Conservation (phyloP, 1,140 invertebrate species). For the Ceratosolen fusciceps region DNA sequence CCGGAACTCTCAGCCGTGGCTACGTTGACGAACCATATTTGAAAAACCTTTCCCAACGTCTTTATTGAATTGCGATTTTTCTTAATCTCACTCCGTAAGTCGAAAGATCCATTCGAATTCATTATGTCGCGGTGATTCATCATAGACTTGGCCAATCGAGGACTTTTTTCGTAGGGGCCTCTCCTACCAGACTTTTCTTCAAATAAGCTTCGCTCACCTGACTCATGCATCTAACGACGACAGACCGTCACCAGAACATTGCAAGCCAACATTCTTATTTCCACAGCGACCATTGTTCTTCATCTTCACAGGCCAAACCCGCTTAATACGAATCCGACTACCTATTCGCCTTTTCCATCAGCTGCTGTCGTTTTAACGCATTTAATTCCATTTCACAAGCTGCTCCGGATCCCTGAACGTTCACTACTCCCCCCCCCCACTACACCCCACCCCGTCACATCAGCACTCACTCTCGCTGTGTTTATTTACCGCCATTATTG, state of each 20-base stretch:
- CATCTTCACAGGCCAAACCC: background rate
- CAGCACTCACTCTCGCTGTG: no score
- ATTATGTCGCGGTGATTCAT: slow-evolving; percentile 4
- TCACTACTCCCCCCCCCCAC: no score
- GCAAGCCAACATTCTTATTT: background rate
- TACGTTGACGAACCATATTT: no score
- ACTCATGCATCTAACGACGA: slow-evolving; percentile 18
- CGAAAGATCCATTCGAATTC: background rate
- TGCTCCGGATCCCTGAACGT: no score
- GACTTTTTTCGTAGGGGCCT: slow-evolving; percentile 1
- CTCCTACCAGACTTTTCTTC: background rate
- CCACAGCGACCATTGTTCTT: slow-evolving; percentile 16
- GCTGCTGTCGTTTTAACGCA: no score
- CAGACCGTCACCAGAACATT: slow-evolving; percentile 9
- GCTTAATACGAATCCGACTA: background rate
- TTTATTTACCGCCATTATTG: no score
- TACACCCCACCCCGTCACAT: no score
- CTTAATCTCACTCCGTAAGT: no score
- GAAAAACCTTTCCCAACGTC: no score
- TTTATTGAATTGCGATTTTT: background rate
- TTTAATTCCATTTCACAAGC: no score
- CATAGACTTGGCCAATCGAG: slow-evolving; percentile 1
- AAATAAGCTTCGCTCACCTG: slow-evolving; percentile 13
- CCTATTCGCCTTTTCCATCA: no score
- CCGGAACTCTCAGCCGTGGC: no score